Evolutionary conservation across 2,113 vertebrate species (phyloP).

Genomic region (Rousettus leschenaultii): DNA sequence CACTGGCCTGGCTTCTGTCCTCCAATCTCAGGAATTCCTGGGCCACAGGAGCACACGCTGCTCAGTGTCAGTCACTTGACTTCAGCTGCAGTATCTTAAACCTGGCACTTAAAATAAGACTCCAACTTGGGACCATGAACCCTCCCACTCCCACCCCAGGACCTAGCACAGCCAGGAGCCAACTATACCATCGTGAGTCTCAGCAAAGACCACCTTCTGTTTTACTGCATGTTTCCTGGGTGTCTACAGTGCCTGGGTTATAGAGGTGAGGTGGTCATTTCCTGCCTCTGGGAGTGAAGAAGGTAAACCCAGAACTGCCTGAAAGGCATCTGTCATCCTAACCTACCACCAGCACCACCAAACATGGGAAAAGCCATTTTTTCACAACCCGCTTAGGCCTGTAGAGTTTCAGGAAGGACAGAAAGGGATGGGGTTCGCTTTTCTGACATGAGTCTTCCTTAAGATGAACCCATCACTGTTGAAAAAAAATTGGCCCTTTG

Average conservation of each 20-base stretch:
- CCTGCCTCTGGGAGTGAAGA: neutral
- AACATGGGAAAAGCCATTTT: neutral
- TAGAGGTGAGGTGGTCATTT: neutral
- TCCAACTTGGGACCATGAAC: neutral
- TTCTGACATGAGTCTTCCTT: neutral
- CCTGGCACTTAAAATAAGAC: neutral
- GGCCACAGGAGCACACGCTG: neutral
- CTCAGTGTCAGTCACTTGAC: neutral
- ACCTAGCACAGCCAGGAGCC: neutral
- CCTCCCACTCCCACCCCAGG: too few relatives aligned
- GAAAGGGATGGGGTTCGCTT: neutral
- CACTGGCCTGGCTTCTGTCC: neutral
- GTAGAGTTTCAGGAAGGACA: neutral
- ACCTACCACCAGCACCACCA: accelerated
- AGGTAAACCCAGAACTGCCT: neutral
- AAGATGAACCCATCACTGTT: neutral
- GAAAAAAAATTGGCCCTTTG: neutral
- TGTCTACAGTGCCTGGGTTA: neutral
- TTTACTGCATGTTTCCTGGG: neutral
- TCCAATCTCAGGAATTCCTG: neutral
- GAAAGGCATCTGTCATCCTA: neutral
- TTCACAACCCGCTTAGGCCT: too few relatives aligned
- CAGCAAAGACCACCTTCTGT: neutral
- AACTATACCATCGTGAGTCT: neutral
- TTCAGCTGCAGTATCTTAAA: neutral